A percentile compares a stretch with the other conserved stretches of the same genome.
Conservation (phyloP, 2,888 invertebrate genomes). For the Salpingus planirostris region DNA sequence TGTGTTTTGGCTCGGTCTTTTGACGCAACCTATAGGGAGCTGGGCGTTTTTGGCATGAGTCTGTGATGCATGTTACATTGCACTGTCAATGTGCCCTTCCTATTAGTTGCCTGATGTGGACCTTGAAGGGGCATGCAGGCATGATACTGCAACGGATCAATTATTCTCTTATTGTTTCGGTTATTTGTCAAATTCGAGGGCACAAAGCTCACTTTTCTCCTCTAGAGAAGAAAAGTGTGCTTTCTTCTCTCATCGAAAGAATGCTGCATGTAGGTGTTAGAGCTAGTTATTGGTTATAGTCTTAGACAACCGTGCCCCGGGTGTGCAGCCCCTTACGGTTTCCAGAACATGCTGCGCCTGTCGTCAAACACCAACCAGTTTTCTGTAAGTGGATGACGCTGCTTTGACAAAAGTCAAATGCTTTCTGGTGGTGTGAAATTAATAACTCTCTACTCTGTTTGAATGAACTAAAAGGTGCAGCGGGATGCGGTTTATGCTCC, state of each 20-base stretch:
- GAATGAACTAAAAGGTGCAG: too few species aligned
- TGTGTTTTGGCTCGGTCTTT: too few species aligned
- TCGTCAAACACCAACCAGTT: slow-evolving; percentile 76
- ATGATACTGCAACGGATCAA: slow-evolving; percentile 1
- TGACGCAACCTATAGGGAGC: too few species aligned
- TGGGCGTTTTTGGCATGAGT: too few species aligned
- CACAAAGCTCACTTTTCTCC: not conserved
- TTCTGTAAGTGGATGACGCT: slow-evolving; percentile 79
- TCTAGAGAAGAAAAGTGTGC: too few species aligned
- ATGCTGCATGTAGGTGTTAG: slow-evolving; percentile 32
- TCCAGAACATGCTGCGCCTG: slow-evolving; percentile 86
- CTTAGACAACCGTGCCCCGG: slow-evolving; percentile 57
- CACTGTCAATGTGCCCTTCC: too few species aligned
- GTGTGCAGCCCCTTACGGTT: slow-evolving; percentile 95
- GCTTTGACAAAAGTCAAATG: slow-evolving; percentile 9
- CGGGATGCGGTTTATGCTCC: too few species aligned
- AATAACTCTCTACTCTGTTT: too few species aligned
- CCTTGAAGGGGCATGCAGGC: slow-evolving; percentile 6
- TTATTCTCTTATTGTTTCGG: slow-evolving; percentile 1
- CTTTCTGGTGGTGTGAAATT: not conserved
- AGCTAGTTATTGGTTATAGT: slow-evolving; percentile 45
- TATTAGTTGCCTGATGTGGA: too few species aligned
- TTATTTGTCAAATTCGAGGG: not conserved
- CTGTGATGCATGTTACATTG: too few species aligned
- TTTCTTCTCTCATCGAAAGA: slow-evolving; percentile 5